These are phyloP conservation scores for Sthenelais limicola DNA, from an alignment of 2,888 invertebrate genomes.

Conservation along the genomic window DNA sequence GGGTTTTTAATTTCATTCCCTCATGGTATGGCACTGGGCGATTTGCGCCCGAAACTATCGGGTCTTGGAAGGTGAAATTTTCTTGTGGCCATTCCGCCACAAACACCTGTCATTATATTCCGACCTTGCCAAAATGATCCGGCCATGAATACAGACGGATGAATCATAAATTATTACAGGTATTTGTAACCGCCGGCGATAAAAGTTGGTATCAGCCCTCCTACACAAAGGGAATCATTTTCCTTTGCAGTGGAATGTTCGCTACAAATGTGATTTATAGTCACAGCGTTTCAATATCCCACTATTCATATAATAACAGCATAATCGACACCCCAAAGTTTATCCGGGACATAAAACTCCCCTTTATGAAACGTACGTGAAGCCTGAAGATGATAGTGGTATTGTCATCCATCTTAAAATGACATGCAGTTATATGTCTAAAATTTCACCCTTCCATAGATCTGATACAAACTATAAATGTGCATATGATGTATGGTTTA, in stretches of 20 bases:
- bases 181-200: conserved; percentile 23
- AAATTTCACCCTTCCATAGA: not conserved
- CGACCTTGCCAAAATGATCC: conserved; percentile 4
- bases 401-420: conserved; percentile 15
- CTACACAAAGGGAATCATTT: conserved; percentile 29
- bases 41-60: too few relatives aligned
- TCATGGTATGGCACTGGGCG: too few relatives aligned
- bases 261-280: not conserved
- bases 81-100: too few relatives aligned
- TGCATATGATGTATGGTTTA: too few relatives aligned
- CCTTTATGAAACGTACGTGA: conserved; percentile 13
- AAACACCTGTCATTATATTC: conserved; percentile 15
- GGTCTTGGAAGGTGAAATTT: too few relatives aligned
- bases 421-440: conserved; percentile 8
- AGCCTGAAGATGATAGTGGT: conserved; percentile 8
- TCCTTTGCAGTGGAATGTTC: conserved; percentile 14
- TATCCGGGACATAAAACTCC: not conserved
- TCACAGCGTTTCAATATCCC: conserved; percentile 5
- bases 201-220: conserved; percentile 22
- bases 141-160: conserved; percentile 19
- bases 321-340: conserved; percentile 18
- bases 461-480: too few relatives aligned
- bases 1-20: too few relatives aligned
- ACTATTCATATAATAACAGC: conserved; percentile 18
- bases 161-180: conserved; percentile 23